Evolutionary conservation across 2,797 vertebrate genomes (phyloP).

Genomic region (Hippoglossus hippoglossus): DNA sequence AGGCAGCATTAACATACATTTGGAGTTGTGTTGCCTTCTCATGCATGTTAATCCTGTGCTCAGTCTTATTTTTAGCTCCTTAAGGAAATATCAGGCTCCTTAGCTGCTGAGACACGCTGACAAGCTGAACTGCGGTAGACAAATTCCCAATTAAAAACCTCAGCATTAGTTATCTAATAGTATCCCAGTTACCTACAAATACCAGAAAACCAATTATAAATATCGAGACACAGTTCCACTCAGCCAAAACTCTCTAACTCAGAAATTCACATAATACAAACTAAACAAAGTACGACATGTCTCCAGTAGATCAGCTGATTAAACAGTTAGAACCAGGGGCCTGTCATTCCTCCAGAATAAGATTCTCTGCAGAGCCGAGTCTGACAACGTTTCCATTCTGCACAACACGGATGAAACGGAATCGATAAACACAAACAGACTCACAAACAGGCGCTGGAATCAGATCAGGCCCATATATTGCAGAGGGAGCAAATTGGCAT

Average conservation of each 20-base stretch:
- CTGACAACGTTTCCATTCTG: conserved; percentile 19
- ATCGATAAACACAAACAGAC: conserved; percentile 25
- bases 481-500: conserved; percentile 41
- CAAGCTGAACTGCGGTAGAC: not conserved
- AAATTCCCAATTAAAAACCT: not conserved
- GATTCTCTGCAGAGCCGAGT: conserved; percentile 27
- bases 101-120: too few relatives aligned
- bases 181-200: not conserved
- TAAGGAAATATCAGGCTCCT: too few relatives aligned
- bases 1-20: not conserved
- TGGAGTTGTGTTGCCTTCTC: not conserved
- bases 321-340: conserved; percentile 1
- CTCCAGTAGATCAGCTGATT: not conserved
- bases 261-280: not conserved
- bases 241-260: not conserved
- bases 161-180: too few relatives aligned
- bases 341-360: conserved; percentile 8
- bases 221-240: not conserved
- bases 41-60: not conserved
- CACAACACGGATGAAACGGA: conserved; percentile 50
- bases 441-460: conserved; percentile 25
- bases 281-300: not conserved
- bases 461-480: conserved; percentile 2
- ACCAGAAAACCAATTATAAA: not conserved
- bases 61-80: too few relatives aligned